These are phyloP conservation scores for Acanthochromis polyacanthus DNA, from an alignment of 2,113 vertebrate genomes.

Conservation along the genomic window DNA sequence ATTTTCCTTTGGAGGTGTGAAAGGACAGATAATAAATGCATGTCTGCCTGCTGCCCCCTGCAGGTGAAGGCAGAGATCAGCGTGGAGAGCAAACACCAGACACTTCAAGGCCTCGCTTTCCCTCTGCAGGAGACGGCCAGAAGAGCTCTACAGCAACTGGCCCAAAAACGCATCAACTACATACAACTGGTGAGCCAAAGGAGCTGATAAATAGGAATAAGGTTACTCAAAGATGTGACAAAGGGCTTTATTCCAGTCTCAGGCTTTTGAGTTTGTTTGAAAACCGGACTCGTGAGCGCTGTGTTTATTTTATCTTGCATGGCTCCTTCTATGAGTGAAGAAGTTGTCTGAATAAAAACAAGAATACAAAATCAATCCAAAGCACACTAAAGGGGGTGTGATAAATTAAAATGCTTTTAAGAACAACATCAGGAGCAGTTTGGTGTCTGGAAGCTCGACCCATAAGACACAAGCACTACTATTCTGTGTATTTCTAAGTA, in stretches of 20 bases:
- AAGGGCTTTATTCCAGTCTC: too few relatives aligned
- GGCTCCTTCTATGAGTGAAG: too few relatives aligned
- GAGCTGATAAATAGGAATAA: not conserved
- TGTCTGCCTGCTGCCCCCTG: constrained; percentile 73
- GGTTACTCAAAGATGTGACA: too few relatives aligned
- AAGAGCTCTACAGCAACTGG: constrained; percentile 90
- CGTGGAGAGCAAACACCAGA: constrained; percentile 96
- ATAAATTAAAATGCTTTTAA: not conserved
- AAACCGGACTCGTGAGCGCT: too few relatives aligned
- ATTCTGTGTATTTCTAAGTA: too few relatives aligned
- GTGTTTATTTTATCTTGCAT: too few relatives aligned
- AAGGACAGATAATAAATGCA: not conserved
- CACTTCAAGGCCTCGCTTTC: constrained; percentile 94
- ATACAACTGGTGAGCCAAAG: constrained; percentile 91
- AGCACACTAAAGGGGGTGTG: too few relatives aligned
- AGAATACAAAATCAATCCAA: too few relatives aligned
- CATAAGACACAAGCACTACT: too few relatives aligned
- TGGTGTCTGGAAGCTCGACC: not conserved
- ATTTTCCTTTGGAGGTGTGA: not conserved
- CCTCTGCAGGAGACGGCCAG: constrained; percentile 91
- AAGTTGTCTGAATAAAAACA: too few relatives aligned
- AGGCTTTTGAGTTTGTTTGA: not conserved
- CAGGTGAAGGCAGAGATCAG: constrained; percentile 96
- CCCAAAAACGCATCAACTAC: constrained; percentile 92
- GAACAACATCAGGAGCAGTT: not conserved